Percentiles rank a stretch among this genome's conserved stretches.
These are phyloP conservation scores for Leptoclinus maculatus DNA, from an alignment of 2,797 vertebrate genomes.

Conservation along the genomic window DNA sequence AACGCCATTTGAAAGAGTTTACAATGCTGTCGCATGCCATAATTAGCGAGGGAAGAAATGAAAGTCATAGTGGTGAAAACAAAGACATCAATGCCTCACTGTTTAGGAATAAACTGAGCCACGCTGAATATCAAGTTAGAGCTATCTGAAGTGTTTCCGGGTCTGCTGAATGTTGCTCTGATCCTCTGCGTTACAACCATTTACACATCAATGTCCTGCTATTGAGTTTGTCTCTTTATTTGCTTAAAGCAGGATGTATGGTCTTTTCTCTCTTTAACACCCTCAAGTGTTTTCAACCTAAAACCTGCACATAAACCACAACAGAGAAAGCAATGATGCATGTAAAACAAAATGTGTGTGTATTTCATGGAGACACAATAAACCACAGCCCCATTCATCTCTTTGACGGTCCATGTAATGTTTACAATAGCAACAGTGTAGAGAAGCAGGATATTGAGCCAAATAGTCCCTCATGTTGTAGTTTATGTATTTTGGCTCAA, in stretches of 20 bases:
- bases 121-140: conserved; percentile 1
- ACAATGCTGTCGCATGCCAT: conserved; percentile 10
- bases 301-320: background rate
- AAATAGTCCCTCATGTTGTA: conserved; percentile 44
- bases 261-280: background rate
- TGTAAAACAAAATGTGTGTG: conserved; percentile 9
- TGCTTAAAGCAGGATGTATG: background rate
- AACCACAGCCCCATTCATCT: conserved; percentile 1
- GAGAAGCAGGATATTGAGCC: conserved; percentile 8
- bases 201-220: background rate
- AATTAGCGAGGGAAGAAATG: conserved; percentile 27
- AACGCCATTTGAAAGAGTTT: conserved; percentile 18
- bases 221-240: conserved; percentile 2
- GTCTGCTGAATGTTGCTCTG: conserved; percentile 1
- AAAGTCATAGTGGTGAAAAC: conserved; percentile 40
- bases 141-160: background rate
- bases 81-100: conserved; percentile 20
- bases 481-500: conserved; percentile 61
- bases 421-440: conserved; percentile 41
- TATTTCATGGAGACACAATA: conserved; percentile 22
- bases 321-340: background rate
- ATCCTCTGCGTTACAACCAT: background rate
- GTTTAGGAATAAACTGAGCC: conserved; percentile 34
- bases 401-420: conserved; percentile 41
- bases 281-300: background rate